phyloP scores from a whole-genome alignment of 2,888 invertebrate genomes.

The Euspilapteryx auroguttella region DNA sequence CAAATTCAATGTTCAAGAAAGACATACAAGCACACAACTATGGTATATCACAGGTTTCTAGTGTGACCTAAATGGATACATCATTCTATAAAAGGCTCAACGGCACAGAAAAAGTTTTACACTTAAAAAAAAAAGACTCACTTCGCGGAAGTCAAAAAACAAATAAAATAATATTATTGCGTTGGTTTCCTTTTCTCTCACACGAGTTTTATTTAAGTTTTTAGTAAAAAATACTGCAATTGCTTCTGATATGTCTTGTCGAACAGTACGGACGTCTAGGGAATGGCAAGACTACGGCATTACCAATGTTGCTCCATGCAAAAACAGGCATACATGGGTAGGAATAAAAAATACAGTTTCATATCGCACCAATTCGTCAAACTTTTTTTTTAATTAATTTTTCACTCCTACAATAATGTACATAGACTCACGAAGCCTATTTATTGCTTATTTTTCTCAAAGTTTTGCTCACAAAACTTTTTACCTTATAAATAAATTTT shows the following conservation, averaged over 20 bases:
- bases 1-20: no score
- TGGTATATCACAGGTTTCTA: slow-evolving; percentile 52
- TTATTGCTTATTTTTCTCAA: slow-evolving; percentile 60
- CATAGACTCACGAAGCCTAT: slow-evolving; percentile 51
- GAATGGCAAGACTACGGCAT: slow-evolving; percentile 44
- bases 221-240: slow-evolving; percentile 21
- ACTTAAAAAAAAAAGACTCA: no score
- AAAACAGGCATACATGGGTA: slow-evolving; percentile 36
- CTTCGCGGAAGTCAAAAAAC: no score
- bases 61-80: slow-evolving; percentile 36
- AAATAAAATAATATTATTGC: no score
- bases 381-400: slow-evolving; percentile 17
- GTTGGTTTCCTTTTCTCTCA: no score
- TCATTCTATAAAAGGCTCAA: slow-evolving; percentile 18
- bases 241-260: slow-evolving; percentile 49
- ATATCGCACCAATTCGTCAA: slow-evolving; percentile 44
- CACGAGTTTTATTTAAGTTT: no score
- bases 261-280: slow-evolving; percentile 14
- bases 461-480: slow-evolving; percentile 56
- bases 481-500: slow-evolving; percentile 56
- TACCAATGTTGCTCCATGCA: slow-evolving; percentile 30
- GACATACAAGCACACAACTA: slow-evolving; percentile 40
- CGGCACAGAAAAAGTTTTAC: slow-evolving; percentile 12
- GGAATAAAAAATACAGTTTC: slow-evolving; percentile 33
- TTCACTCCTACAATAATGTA: slow-evolving; percentile 50